Conservation (phyloP, 1,140 invertebrate species). For the Drosophila kikkawai region DNA sequence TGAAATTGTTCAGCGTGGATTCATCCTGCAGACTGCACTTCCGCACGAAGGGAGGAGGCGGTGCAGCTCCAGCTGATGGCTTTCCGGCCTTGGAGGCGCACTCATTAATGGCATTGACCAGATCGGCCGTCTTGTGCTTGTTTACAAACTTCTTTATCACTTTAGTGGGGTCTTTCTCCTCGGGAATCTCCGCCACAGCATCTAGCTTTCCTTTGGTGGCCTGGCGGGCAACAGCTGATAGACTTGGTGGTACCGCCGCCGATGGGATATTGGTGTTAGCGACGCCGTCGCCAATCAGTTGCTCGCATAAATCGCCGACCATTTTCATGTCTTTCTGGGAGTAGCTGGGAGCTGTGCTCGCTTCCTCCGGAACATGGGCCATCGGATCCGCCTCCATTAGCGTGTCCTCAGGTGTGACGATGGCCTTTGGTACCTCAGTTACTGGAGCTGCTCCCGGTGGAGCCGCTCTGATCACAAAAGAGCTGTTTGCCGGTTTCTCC, state of each 20-base stretch:
- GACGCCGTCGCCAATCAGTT: slow-evolving; percentile 54
- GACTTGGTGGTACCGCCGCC: not conserved
- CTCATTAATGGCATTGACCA: slow-evolving; percentile 82
- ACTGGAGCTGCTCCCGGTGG: slow-evolving; percentile 13
- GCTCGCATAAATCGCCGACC: slow-evolving; percentile 73
- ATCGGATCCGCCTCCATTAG: slow-evolving; percentile 79
- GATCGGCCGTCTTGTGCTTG: slow-evolving; percentile 82
- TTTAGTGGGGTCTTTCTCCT: slow-evolving; percentile 78
- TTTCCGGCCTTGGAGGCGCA: slow-evolving; percentile 47
- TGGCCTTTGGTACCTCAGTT: slow-evolving; percentile 16
- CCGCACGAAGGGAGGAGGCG: slow-evolving; percentile 59
- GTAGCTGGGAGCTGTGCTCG: slow-evolving; percentile 54
- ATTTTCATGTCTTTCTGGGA: slow-evolving; percentile 83
- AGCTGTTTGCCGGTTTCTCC: slow-evolving; percentile 71
- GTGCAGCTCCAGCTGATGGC: slow-evolving; percentile 1
- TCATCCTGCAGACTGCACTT: slow-evolving; percentile 85
- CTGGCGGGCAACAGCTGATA: slow-evolving; percentile 50
- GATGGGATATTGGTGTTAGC: not conserved
- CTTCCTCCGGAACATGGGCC: slow-evolving; percentile 14
- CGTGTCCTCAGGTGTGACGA: slow-evolving; percentile 21
- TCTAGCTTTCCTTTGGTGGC: slow-evolving; percentile 65
- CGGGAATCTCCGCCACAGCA: slow-evolving; percentile 69
- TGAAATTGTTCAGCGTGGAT: slow-evolving; percentile 80
- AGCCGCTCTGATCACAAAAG: slow-evolving; percentile 62
- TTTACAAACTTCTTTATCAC: slow-evolving; percentile 83